Evolutionary conservation across 2,888 invertebrate species (phyloP), one percentile per base, ranked within the genome.

Genomic region (Sinhomidia bicolor): DNA sequence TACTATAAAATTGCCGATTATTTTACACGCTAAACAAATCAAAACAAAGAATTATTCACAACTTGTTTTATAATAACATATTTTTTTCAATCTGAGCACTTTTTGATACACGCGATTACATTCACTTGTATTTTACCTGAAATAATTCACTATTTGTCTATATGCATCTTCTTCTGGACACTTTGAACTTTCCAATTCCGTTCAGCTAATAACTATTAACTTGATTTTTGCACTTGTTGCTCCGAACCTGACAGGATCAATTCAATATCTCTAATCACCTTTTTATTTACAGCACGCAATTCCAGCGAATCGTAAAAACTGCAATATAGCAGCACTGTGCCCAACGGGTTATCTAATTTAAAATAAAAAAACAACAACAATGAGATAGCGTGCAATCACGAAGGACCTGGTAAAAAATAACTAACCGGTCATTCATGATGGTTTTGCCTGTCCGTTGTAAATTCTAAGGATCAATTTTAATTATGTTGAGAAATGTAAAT

Each of bases 221-320:
- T n/a, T n/a, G n/a, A n/a, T 32, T 87, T 86, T 82, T 88, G 68
- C 88, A 88, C 88, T 88, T 88, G 88, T 78, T 83, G 36, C 83
- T n/a, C 23, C 85, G 36, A 65, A 44, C 17, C 57, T 74, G 29
- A 57, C 44, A 74, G 20, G 14, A 68, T 41, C 7, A 29, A 26
- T 20, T 26, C 51, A 36, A 62, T 68, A 65, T 78, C 26, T 78
- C 26, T 29, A 62, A 74, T 78, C 54, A 32, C 32, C 80, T 32
- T 81, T 65, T 62, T 41, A 51, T 76, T 83, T 83, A 51, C 57
- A 17, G 47, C 85, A 85, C 62, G 78, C 65, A 78, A 79, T 65
- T 78, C 68, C 80, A 60, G 68, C 68, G 79, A 85, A 79, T 79
- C 41, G 68, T n/a, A 78, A 85, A 78, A 85, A 86, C 32, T 86